These are phyloP conservation scores for Hemicordylus capensis DNA, from an alignment of 2,113 vertebrate species.

Conservation along the genomic window DNA sequence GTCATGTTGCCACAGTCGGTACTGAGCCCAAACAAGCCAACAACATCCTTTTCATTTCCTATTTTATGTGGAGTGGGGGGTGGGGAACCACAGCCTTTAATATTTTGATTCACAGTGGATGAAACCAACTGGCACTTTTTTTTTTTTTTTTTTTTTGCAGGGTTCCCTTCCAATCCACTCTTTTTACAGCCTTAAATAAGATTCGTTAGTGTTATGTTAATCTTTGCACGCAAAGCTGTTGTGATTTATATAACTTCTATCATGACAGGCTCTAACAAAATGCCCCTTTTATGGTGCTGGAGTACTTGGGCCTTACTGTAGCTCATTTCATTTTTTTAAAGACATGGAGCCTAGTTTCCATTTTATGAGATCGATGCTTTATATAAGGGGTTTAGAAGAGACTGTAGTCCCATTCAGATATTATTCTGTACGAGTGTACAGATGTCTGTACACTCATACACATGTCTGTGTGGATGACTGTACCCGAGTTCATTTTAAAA, in stretches of 20 bases:
- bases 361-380: background rate
- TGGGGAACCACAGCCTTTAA: accelerated
- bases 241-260: background rate
- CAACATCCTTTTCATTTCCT: accelerated
- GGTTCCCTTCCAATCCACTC: background rate
- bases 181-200: background rate
- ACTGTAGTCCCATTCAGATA: too few species aligned
- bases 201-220: conserved; percentile 12
- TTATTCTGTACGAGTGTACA: too few species aligned
- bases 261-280: background rate
- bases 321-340: background rate
- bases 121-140: background rate
- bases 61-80: background rate
- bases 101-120: background rate
- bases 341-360: background rate
- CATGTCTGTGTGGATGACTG: too few species aligned
- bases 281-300: background rate
- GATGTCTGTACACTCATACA: too few species aligned
- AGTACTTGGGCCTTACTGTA: background rate
- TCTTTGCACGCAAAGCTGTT: conserved; percentile 11
- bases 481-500: too few species aligned
- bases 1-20: background rate
- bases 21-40: background rate
- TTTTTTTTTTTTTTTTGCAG: background rate
- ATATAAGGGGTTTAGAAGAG: background rate